A percentile compares a stretch with the other conserved stretches of the same genome.
These are phyloP conservation scores for Mionectes macconnelli DNA, from an alignment of 2,113 vertebrate genomes.

Conservation along the genomic window DNA sequence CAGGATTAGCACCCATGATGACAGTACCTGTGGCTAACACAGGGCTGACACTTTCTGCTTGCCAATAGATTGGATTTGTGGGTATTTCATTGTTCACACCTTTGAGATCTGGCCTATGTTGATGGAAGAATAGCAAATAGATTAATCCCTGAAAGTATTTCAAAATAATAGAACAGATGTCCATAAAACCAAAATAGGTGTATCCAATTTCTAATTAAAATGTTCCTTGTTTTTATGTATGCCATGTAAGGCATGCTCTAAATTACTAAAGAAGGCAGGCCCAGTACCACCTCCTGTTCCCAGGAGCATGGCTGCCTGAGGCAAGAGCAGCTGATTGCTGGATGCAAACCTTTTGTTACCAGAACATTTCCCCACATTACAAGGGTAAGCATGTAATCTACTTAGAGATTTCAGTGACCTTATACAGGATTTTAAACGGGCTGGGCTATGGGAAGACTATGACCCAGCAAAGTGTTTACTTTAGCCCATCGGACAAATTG, in stretches of 20 bases:
- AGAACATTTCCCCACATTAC: not conserved
- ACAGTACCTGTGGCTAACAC: not conserved
- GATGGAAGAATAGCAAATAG: not conserved
- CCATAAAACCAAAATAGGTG: not conserved
- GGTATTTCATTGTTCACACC: not conserved
- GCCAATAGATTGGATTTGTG: not conserved
- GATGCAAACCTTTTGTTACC: not conserved
- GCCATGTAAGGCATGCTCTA: not conserved
- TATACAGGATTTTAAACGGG: not conserved
- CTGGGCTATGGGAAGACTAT: not conserved
- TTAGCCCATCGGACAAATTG: not conserved
- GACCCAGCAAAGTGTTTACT: not conserved
- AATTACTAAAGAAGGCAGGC: not conserved
- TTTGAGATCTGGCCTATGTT: not conserved
- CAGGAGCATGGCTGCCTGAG: rapidly evolving
- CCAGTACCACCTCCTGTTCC: not conserved
- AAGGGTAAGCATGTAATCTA: not conserved
- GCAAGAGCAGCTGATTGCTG: rapidly evolving
- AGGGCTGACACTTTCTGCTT: not conserved
- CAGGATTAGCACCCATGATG: not conserved
- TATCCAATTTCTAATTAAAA: not conserved
- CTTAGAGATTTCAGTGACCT: not conserved
- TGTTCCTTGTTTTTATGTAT: not conserved
- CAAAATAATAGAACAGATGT: not conserved
- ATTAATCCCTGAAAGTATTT: not conserved